phyloP scores from a whole-genome alignment of 2,113 vertebrate species.

The Lampris megalopsis region DNA sequence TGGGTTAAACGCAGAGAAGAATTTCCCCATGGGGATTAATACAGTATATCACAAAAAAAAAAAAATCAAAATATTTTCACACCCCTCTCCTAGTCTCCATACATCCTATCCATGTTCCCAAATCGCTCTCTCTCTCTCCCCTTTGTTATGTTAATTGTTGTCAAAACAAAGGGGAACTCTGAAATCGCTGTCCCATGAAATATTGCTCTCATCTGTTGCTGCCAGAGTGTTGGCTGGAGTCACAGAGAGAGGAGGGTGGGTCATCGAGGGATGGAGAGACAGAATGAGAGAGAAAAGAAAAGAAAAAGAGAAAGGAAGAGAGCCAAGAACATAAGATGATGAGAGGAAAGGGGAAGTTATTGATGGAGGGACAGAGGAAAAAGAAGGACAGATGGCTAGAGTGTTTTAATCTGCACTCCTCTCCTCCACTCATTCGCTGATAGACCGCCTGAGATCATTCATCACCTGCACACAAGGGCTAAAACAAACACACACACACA shows the following conservation, averaged over 20 bases:
- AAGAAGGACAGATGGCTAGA: background rate
- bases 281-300: conserved; percentile 2
- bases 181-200: conserved; percentile 53
- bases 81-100: background rate
- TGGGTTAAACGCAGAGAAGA: no score
- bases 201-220: conserved; percentile 59
- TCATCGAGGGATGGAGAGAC: background rate
- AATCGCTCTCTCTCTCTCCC: conserved; percentile 32
- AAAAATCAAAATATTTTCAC: no score
- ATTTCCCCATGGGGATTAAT: no score
- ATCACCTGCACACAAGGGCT: conserved; percentile 61
- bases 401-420: conserved; percentile 66
- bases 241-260: background rate
- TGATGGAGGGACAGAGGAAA: background rate
- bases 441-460: conserved; percentile 41
- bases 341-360: conserved; percentile 38
- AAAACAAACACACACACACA: conserved; percentile 33
- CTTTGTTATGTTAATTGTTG: conserved; percentile 47
- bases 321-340: conserved; percentile 20
- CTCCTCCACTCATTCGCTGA: conserved; percentile 42
- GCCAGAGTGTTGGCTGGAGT: conserved; percentile 40
- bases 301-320: background rate
- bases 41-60: no score
- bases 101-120: conserved; percentile 16
- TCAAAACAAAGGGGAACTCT: conserved; percentile 46